phyloP scores from a whole-genome alignment of 2,888 invertebrate species.

The Athrips mouffetella region DNA sequence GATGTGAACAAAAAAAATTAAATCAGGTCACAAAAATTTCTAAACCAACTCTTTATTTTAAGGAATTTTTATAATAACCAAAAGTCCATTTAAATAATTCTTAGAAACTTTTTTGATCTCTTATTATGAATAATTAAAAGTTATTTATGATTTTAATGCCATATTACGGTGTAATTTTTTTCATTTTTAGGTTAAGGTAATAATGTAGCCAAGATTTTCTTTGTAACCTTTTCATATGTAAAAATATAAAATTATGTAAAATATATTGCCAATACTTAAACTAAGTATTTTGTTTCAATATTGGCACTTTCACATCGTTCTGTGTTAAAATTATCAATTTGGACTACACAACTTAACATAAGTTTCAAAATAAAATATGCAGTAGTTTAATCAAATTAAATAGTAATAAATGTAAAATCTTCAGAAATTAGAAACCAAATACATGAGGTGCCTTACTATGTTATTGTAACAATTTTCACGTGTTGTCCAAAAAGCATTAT shows the following conservation, averaged over 20 bases:
- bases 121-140: slow-evolving; percentile 58
- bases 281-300: too few relatives aligned
- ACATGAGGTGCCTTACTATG: slow-evolving; percentile 65
- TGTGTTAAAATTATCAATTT: too few relatives aligned
- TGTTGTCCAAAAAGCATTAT: slow-evolving; percentile 24
- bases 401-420: slow-evolving; percentile 21
- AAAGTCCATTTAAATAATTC: slow-evolving; percentile 18
- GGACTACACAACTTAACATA: not conserved
- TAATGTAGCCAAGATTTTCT: not conserved
- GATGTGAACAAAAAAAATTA: too few relatives aligned
- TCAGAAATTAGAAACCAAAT: slow-evolving; percentile 53
- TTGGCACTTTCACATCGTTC: too few relatives aligned
- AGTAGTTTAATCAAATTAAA: not conserved
- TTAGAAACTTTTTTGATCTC: slow-evolving; percentile 64
- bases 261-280: too few relatives aligned
- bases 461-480: slow-evolving; percentile 26
- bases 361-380: too few relatives aligned
- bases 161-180: slow-evolving; percentile 71
- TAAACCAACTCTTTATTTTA: not conserved
- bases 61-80: slow-evolving; percentile 3
- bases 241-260: too few relatives aligned
- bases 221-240: too few relatives aligned
- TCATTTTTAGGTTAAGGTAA: slow-evolving; percentile 29
- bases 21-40: not conserved
- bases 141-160: slow-evolving; percentile 73